These are phyloP conservation scores for Petromus typicus DNA, from an alignment of 2,113 vertebrate species.

Conservation along the genomic window DNA sequence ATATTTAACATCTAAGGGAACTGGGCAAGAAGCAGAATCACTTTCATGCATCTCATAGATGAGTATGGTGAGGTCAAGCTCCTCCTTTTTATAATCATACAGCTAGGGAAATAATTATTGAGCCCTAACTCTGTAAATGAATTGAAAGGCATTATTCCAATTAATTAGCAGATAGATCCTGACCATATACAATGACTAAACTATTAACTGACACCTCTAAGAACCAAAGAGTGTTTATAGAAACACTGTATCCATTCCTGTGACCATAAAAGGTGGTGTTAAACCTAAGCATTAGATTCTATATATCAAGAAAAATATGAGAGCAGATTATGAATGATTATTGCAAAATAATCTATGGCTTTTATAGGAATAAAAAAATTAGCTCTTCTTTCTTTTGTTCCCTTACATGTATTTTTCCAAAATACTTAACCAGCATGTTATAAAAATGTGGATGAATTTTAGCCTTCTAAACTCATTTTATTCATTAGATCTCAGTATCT, in stretches of 20 bases:
- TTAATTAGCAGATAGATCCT: neutral
- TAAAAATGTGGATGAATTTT: slow-evolving; percentile 25
- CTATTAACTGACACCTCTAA: neutral
- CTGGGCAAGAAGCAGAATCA: neutral
- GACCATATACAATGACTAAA: neutral
- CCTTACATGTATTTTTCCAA: neutral
- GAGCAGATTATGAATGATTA: neutral
- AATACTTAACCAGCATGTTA: slow-evolving; percentile 25
- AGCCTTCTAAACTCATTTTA: neutral
- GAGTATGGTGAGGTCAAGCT: neutral
- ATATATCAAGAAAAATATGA: neutral
- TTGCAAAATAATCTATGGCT: neutral
- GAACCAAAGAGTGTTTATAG: neutral
- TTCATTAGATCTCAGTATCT: neutral
- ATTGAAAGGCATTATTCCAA: neutral
- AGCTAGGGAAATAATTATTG: neutral
- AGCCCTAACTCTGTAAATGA: neutral
- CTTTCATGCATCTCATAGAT: neutral
- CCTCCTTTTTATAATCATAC: neutral
- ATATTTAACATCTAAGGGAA: neutral
- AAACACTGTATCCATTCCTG: neutral
- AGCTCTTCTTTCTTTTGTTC: neutral
- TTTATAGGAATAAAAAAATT: neutral
- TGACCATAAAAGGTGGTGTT: neutral
- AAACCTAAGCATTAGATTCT: neutral